phyloP scores from a whole-genome alignment of 2,797 vertebrate species.

The Ptychobarbus kaznakovi region DNA sequence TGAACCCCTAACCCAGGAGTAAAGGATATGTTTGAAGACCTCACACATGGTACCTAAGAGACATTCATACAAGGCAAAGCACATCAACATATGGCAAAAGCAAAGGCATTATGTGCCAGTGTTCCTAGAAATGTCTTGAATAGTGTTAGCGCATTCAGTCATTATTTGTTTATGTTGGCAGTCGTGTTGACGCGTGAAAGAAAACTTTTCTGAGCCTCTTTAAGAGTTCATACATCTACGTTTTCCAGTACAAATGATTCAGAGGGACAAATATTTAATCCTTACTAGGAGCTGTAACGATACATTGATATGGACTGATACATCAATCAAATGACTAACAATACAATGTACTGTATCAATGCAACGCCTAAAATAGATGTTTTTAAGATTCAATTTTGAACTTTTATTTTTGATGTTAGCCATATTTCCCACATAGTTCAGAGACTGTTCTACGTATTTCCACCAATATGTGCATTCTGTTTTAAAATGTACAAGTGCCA shows the following conservation, averaged over 20 bases:
- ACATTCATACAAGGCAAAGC: constrained; percentile 4
- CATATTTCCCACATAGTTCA: background rate
- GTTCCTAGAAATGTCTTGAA: constrained; percentile 22
- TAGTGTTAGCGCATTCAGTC: background rate
- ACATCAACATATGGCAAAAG: constrained; percentile 19
- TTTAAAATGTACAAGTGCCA: background rate
- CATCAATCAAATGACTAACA: background rate
- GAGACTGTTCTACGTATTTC: background rate
- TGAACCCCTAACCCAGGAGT: constrained; percentile 39
- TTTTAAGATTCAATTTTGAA: background rate
- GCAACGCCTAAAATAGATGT: background rate
- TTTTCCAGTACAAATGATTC: background rate
- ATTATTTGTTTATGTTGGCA: constrained; percentile 2
- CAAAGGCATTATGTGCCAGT: background rate
- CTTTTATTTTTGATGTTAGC: background rate
- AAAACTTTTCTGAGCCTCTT: background rate
- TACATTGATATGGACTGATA: background rate
- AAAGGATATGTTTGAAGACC: constrained; percentile 54
- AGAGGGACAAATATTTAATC: background rate
- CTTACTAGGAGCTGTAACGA: background rate
- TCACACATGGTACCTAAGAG: constrained; percentile 50
- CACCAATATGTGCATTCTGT: background rate
- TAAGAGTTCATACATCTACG: background rate
- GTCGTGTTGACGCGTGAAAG: background rate
- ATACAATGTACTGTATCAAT: background rate